Evolutionary conservation across 2,888 invertebrate species (phyloP), one percentile per base, ranked within the genome.

Genomic region (Thereva unica): DNA sequence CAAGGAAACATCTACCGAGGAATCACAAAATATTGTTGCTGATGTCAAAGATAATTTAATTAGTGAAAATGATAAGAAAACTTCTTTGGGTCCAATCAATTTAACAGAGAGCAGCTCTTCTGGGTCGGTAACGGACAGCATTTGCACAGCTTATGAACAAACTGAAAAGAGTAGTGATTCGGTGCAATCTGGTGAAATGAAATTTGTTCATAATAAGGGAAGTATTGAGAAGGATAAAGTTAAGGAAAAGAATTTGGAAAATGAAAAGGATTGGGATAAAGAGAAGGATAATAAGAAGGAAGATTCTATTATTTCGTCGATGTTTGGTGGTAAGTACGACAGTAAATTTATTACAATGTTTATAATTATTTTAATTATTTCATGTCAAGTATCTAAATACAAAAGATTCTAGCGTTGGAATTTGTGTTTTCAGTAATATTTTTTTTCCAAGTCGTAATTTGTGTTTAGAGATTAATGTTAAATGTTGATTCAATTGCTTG

Each of bases 61-160:
- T 41, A 50, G 50, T 37, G 40, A n/a, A 10, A 50, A 5, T 41
- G 38, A 6, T 38, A 61, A 61, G 23, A 61, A 61, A 37, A 10
- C 56, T 41, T 40, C 52, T 50, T 50, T 61, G 23, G 61, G 57
- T 40, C 41, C 55, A 63, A 6, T 68, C 37, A 83, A 83, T 70
- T 77, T 86, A 64, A 86, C 86, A 0, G 86, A 86, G 75, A 86
- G 86, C 75, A 86, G 86, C 73, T 86, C 86, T 37, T 86, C 86
- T 66, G 86, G 86, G 56, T 86, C 86, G 2, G 78, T 86, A 66
- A 86, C 86, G 37, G 86, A 86, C 71, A 86, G 86, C 75, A 81
- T 86, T 67, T 85, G 86, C 72, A 86, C 86, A 8, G 80, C 85
- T 5, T 86, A 86, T 74, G 86, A 86, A 75, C 76, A 77, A 54